Evolutionary conservation across 2,113 vertebrate species (phyloP).

Genomic region (Pongo pygmaeus): DNA sequence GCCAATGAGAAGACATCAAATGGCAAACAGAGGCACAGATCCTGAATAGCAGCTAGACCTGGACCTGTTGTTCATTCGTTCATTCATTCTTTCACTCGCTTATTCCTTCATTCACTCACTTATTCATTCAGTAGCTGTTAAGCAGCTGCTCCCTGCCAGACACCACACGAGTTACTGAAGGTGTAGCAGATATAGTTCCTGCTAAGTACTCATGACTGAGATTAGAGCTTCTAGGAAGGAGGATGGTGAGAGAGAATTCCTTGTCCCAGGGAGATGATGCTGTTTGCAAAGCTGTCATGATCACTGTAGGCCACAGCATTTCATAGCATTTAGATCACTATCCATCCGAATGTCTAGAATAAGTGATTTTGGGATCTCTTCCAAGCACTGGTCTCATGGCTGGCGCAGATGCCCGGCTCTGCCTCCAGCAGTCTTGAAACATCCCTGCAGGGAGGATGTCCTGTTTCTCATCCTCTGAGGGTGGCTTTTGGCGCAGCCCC

Average conservation of each 20-base stretch:
- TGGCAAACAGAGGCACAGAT: neutral
- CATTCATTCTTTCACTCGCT: neutral
- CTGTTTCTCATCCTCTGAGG: neutral
- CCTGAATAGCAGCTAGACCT: neutral
- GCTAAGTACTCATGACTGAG: neutral
- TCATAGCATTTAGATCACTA: neutral
- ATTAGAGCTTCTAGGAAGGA: neutral
- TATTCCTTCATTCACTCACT: neutral
- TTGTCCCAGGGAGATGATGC: rapidly evolving
- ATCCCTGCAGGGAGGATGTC: neutral
- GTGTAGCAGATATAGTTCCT: neutral
- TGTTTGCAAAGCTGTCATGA: rapidly evolving
- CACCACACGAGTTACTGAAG: too few relatives aligned
- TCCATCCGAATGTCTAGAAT: neutral
- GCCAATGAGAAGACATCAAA: neutral
- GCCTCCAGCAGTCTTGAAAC: neutral
- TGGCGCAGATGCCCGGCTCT: neutral
- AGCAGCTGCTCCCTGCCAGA: neutral
- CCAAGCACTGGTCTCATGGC: neutral
- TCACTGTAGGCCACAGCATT: rapidly evolving
- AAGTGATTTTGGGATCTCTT: neutral
- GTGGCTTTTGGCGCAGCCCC: neutral
- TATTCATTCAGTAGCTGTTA: neutral
- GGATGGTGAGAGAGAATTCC: neutral
- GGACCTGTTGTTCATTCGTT: neutral